Conservation (phyloP, 1,140 invertebrate species). For the Bombus superbus region DNA sequence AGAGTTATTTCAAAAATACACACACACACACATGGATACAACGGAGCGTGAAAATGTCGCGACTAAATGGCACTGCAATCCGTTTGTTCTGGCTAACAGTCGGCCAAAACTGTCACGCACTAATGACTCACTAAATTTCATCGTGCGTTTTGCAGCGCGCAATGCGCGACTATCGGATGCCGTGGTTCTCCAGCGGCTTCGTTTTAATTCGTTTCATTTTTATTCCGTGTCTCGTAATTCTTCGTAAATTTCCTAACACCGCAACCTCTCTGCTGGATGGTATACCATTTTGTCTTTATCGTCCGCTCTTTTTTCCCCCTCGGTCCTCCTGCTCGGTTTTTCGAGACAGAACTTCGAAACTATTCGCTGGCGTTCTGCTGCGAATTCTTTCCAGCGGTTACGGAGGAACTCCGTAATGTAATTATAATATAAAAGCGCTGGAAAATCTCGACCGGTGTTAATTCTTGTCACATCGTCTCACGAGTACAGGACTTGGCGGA, state of each 20-base stretch:
- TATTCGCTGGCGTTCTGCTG: neutral
- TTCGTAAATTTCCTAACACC: conserved; percentile 37
- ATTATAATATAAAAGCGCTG: conserved; percentile 46
- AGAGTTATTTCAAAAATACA: neutral
- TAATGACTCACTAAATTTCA: conserved; percentile 27
- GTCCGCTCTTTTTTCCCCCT: neutral
- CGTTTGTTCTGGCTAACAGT: neutral
- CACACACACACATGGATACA: neutral
- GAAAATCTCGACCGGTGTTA: neutral
- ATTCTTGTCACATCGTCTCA: neutral
- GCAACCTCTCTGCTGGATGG: conserved; percentile 3
- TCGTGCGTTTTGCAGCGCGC: neutral
- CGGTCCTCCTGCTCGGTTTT: neutral
- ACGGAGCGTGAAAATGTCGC: neutral
- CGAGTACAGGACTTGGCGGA: neutral
- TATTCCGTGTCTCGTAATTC: conserved; percentile 55
- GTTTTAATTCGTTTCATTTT: conserved; percentile 43
- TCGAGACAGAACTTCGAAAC: conserved; percentile 10
- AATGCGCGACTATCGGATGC: too few species aligned
- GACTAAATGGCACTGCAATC: neutral
- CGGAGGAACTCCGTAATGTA: conserved; percentile 13
- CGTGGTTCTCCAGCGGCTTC: neutral
- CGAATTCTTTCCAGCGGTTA: conserved; percentile 13
- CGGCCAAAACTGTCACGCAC: conserved; percentile 3
- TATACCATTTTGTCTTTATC: conserved; percentile 48